Evolutionary conservation across 2,888 invertebrate genomes (phyloP).

Genomic region (Mellilla xanthometata): DNA sequence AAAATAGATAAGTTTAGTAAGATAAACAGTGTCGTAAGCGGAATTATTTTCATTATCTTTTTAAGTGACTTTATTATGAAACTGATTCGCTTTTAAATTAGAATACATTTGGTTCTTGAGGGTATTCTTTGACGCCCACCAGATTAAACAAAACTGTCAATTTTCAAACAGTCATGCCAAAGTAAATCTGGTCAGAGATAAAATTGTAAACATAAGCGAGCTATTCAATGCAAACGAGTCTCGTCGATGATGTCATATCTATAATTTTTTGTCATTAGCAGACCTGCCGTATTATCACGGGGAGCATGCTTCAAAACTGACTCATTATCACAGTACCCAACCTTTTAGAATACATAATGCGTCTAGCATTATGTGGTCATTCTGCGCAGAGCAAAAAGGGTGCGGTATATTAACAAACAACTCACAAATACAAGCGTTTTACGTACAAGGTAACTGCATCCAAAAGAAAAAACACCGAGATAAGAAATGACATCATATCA

Average conservation of each 20-base stretch:
- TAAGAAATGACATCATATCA: constrained; percentile 49
- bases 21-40: constrained; percentile 37
- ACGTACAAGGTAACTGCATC: constrained; percentile 14
- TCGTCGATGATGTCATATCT: constrained; percentile 55
- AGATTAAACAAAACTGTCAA: constrained; percentile 42
- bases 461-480: constrained; percentile 28
- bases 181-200: constrained; percentile 27
- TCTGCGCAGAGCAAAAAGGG: constrained; percentile 34
- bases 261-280: constrained; percentile 58
- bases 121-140: constrained; percentile 38
- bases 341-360: constrained; percentile 36
- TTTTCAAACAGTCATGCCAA: constrained; percentile 31
- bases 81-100: constrained; percentile 42
- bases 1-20: constrained; percentile 32
- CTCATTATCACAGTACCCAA: constrained; percentile 35
- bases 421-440: neutral
- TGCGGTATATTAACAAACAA: constrained; percentile 37
- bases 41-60: constrained; percentile 24
- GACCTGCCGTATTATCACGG: constrained; percentile 41
- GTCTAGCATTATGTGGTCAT: constrained; percentile 14
- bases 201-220: constrained; percentile 30
- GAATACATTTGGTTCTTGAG: constrained; percentile 10
- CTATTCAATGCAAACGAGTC: constrained; percentile 37
- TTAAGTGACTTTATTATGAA: constrained; percentile 40
- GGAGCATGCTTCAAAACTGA: constrained; percentile 44